Evolutionary conservation across 1,140 invertebrate species (phyloP), one percentile per base, ranked within the genome.

Genomic region (Homarus americanus): DNA sequence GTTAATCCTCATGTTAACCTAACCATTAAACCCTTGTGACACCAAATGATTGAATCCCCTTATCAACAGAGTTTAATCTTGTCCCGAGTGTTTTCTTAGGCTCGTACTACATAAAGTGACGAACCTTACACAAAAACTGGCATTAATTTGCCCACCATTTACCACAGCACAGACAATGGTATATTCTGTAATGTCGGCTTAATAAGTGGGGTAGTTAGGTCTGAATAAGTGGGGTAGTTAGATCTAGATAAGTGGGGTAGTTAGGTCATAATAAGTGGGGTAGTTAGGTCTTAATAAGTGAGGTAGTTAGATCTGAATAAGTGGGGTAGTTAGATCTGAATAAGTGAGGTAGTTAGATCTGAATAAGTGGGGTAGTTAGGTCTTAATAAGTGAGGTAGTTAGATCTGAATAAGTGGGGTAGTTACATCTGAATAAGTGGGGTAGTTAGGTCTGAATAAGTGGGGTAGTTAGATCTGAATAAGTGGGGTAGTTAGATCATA

Each of bases 401-500:
- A n/a, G n/a, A n/a, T n/a, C n/a, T n/a, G n/a, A n/a, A n/a, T n/a
- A n/a, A n/a, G n/a, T n/a, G n/a, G n/a, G n/a, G n/a, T 24, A 76
- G 20, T 41, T 34, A 40, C 73, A 36, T 34, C 73, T 76, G 38
- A 76, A 58, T 76, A 53, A 75, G 72, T 76, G 72, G 84, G 84
- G 84, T 76, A 58, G n/a, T n/a, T n/a, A n/a, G n/a, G n/a, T n/a
- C 73, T 76, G 38, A 76, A 58, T 76, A 53, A 75, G 72, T 76
- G 72, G 84, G 84, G 84, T 76, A 58, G n/a, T n/a, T n/a, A n/a
- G n/a, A n/a, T n/a, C 73, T 76, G 38, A 76, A 58, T 76, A 53
- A 75, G 72, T 76, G 72, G 84, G 84, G 84, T 76, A 58, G n/a
- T n/a, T n/a, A n/a, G n/a, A n/a, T n/a, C n/a, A n/a, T 76, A 76